Evolutionary conservation across 2,888 invertebrate species (phyloP).

Genomic region (Thalpophila matura): DNA sequence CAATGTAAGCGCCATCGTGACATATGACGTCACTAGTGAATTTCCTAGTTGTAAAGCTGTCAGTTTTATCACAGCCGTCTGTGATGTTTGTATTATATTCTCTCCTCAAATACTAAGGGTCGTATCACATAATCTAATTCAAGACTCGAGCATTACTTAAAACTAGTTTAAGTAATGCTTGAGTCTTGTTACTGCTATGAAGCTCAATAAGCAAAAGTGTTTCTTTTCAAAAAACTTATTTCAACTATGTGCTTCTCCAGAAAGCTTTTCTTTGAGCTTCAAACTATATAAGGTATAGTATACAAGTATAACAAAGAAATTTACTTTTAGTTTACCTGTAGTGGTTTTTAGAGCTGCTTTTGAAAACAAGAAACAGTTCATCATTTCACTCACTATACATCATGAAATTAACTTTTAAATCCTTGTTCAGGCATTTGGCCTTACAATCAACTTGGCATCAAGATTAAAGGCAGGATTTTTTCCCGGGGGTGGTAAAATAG

Average conservation of each 20-base stretch:
- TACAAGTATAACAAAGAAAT: background rate
- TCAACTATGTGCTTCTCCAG: background rate
- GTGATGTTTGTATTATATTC: slow-evolving; percentile 1
- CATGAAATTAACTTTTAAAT: background rate
- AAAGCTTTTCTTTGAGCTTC: background rate
- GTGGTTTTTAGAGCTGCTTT: background rate
- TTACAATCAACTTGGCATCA: slow-evolving; percentile 1
- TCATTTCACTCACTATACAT: background rate
- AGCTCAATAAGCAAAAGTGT: background rate
- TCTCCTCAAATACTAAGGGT: slow-evolving; percentile 2
- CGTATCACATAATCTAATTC: no score
- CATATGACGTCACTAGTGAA: slow-evolving; percentile 22
- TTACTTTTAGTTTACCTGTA: background rate
- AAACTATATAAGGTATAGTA: no score
- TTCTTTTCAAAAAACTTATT: background rate
- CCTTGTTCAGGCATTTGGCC: background rate
- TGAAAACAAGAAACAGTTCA: background rate
- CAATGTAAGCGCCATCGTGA: slow-evolving; percentile 14
- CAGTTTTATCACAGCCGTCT: background rate
- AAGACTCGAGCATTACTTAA: no score
- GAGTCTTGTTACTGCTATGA: background rate
- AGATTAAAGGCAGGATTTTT: background rate
- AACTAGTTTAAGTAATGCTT: no score
- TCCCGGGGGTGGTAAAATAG: slow-evolving; percentile 6
- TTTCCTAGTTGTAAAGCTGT: slow-evolving; percentile 22